Percentiles rank a stretch among this genome's conserved stretches.
These are phyloP conservation scores for Aegithalos caudatus DNA, from an alignment of 2,113 vertebrate genomes.

Conservation along the genomic window DNA sequence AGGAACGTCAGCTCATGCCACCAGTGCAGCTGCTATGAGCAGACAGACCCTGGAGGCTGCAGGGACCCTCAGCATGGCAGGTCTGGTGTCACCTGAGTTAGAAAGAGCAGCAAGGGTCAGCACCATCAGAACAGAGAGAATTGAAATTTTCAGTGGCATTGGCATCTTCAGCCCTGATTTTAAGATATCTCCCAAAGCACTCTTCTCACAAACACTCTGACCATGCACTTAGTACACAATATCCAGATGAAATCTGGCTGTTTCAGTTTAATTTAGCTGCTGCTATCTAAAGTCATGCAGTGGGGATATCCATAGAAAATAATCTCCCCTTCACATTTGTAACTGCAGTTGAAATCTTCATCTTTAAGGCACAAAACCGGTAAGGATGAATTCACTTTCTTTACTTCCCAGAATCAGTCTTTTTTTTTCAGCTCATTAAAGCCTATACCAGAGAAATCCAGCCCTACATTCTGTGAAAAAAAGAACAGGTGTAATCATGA, in stretches of 20 bases:
- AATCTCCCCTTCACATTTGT: background rate
- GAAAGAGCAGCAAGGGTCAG: background rate
- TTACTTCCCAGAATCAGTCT: background rate
- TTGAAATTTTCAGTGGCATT: background rate
- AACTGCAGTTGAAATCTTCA: background rate
- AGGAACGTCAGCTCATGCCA: background rate
- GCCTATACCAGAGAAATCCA: background rate
- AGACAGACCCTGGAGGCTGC: background rate
- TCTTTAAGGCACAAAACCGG: background rate
- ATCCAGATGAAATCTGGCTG: background rate
- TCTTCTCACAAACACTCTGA: background rate
- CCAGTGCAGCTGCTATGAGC: background rate
- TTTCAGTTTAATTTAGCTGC: background rate
- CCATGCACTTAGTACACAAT: background rate
- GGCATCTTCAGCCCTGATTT: background rate
- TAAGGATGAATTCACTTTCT: background rate
- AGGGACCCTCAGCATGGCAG: background rate
- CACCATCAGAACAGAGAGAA: background rate
- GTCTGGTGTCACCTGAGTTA: background rate
- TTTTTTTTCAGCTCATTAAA: background rate
- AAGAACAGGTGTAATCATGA: background rate
- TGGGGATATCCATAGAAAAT: background rate
- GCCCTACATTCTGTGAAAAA: background rate
- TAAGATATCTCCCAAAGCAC: background rate
- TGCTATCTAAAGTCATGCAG: rapidly evolving